Percentiles rank a stretch among this genome's conserved stretches.
These are phyloP conservation scores for Pseudomyrmex dendroicus DNA, from an alignment of 1,140 invertebrate species.

Conservation along the genomic window DNA sequence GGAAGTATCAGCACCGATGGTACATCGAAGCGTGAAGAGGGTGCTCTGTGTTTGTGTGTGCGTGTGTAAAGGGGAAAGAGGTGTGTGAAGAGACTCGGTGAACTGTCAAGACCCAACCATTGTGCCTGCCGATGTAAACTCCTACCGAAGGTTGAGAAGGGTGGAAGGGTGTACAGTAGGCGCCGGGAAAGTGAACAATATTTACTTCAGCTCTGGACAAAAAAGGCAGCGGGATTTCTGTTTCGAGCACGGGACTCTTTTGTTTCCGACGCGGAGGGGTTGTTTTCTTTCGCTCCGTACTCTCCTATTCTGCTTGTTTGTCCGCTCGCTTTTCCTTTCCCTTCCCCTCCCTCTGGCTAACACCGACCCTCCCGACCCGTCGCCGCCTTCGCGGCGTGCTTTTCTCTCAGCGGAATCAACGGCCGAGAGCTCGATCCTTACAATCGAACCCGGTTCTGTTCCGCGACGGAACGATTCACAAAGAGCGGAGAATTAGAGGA, in stretches of 20 bases:
- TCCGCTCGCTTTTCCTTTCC: slow-evolving; percentile 40
- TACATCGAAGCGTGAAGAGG: background rate
- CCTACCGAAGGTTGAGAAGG: slow-evolving; percentile 7
- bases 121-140: slow-evolving; percentile 65
- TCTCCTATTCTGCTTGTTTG: slow-evolving; percentile 58
- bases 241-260: slow-evolving; percentile 74
- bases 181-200: slow-evolving; percentile 73
- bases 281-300: slow-evolving; percentile 44
- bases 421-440: slow-evolving; percentile 28
- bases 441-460: slow-evolving; percentile 33
- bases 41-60: no score
- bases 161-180: slow-evolving; percentile 30
- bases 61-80: no score
- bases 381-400: slow-evolving; percentile 18
- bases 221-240: slow-evolving; percentile 71
- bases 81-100: slow-evolving; percentile 14
- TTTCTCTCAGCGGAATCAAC: slow-evolving; percentile 51
- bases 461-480: slow-evolving; percentile 29
- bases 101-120: slow-evolving; percentile 38
- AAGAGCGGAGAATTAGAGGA: slow-evolving; percentile 43
- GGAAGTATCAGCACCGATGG: background rate
- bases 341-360: background rate
- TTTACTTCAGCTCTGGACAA: slow-evolving; percentile 70
- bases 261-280: slow-evolving; percentile 66
- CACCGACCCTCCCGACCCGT: background rate